Conservation (phyloP, 92 coral and sea anemone genomes). For the Epizoanthus rinbou region DNA sequence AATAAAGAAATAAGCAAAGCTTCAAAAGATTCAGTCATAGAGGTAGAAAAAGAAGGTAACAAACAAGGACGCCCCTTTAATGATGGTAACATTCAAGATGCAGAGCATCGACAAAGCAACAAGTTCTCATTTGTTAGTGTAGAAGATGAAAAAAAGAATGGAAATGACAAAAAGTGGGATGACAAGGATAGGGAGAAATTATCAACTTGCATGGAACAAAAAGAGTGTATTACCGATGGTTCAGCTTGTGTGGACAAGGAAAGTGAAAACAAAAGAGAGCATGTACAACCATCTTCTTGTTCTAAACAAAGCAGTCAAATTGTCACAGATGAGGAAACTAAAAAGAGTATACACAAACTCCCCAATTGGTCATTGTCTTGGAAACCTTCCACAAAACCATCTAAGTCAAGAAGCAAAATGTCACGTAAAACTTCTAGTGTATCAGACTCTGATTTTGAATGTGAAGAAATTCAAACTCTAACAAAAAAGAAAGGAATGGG, state of each 20-base stretch:
- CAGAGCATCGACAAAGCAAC: background rate
- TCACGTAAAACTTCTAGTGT: background rate
- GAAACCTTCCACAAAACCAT: constrained; percentile 32
- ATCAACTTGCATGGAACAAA: background rate
- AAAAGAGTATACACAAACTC: constrained; percentile 6
- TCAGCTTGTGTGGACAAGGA: background rate
- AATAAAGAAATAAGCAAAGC: background rate
- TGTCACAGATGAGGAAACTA: constrained; percentile 3
- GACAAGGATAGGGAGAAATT: background rate
- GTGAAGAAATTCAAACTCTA: background rate
- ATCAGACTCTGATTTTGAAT: constrained; percentile 40
- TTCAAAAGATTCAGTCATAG: background rate
- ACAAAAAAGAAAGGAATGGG: background rate
- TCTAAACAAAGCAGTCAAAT: background rate
- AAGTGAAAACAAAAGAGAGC: background rate
- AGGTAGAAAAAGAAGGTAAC: background rate
- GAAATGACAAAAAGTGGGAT: background rate
- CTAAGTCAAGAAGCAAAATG: constrained; percentile 8
- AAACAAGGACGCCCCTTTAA: background rate
- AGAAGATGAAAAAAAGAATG: background rate
- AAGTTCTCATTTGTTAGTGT: background rate
- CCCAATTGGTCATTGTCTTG: constrained; percentile 27
- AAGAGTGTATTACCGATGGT: background rate
- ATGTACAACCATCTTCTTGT: background rate
- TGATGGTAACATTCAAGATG: background rate